Evolutionary conservation across 1,140 invertebrate species (phyloP), one percentile per base, ranked within the genome.

Genomic region (Drosophila kohkoa): DNA sequence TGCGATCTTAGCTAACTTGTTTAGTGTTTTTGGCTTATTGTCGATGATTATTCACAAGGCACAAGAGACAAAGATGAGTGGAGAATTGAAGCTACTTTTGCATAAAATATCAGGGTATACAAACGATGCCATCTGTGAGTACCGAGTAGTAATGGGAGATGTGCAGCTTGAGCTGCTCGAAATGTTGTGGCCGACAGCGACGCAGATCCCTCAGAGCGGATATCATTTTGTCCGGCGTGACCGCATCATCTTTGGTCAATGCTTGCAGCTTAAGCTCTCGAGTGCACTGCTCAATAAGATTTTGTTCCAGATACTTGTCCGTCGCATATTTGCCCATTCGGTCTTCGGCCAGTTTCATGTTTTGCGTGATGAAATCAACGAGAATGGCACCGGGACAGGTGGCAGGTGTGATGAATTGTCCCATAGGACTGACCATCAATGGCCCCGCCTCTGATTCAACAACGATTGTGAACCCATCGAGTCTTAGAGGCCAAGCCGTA

Each of bases 61-160:
- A 87, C 82, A 80, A 16, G 63, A 58, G 58, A 86, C 49, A 35
- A 16, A 11, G 8, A 30, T 15, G 8, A 10, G 8, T 7, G 16
- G 20, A 11, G 6, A 16, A 28, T 5, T 0, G 51, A 15, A 15
- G 32, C 78, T 85, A 89, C 32, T 79, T 85, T 32, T 77, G 75
- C 60, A 73, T 96, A 94, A 97, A 99, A 92, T 99, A 96, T 97
- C 97, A 98, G 11, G 98, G 98, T 87, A 99, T 96, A 90, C 97
- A 98, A 62, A 98, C 94, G 70, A 97, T 95, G 3, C 98, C 98
- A 93, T 98, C 98, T 5, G 96, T 95, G 86, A 98, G 94, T 10
- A 99, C 96, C 0, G 97, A 97, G 91, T 98, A 99, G 92, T 98
- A 99, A 89, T 97, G 97, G 0, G 97, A 96, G 30, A 99, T 95